Evolutionary conservation across 1,140 invertebrate species (phyloP).

Genomic region (Macrotrachela quadricornifera): DNA sequence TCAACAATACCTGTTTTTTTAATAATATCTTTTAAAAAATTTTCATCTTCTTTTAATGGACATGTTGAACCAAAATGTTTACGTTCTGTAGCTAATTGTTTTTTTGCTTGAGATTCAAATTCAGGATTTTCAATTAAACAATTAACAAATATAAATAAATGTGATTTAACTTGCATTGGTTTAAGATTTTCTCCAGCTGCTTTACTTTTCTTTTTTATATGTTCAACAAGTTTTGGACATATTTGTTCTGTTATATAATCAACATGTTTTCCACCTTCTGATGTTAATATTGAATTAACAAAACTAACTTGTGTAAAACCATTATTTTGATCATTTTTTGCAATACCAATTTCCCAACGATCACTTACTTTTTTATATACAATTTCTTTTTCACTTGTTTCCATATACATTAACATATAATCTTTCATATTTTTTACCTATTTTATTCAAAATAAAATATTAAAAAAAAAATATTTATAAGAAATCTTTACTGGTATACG

Average conservation of each 20-base stretch:
- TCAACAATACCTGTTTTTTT: no score
- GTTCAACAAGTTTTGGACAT: constrained; percentile 62
- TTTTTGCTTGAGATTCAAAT: constrained; percentile 99
- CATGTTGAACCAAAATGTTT: constrained; percentile 94
- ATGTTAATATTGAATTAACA: constrained; percentile 96
- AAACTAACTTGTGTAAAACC: constrained; percentile 97
- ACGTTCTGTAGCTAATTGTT: constrained; percentile 82
- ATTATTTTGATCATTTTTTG: constrained; percentile 46
- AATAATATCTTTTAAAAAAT: constrained; percentile 18
- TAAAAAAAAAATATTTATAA: no score
- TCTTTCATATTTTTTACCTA: no score
- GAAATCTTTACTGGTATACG: constrained; percentile 71
- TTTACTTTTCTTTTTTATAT: constrained; percentile 63
- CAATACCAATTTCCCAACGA: constrained; percentile 86
- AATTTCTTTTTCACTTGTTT: constrained; percentile 33
- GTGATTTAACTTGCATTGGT: constrained; percentile 71
- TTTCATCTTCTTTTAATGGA: constrained; percentile 51
- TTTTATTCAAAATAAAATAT: no score
- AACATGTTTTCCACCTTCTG: constrained; percentile 91
- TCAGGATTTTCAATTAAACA: constrained; percentile 96
- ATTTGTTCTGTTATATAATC: constrained; percentile 78
- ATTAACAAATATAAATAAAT: constrained; percentile 94
- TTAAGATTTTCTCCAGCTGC: constrained; percentile 57
- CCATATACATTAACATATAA: no score
- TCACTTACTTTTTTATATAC: constrained; percentile 60